Percentiles rank a stretch among this genome's conserved stretches.
phyloP scores from a whole-genome alignment of 2,888 invertebrate genomes.

The Hydriomena furcata region DNA sequence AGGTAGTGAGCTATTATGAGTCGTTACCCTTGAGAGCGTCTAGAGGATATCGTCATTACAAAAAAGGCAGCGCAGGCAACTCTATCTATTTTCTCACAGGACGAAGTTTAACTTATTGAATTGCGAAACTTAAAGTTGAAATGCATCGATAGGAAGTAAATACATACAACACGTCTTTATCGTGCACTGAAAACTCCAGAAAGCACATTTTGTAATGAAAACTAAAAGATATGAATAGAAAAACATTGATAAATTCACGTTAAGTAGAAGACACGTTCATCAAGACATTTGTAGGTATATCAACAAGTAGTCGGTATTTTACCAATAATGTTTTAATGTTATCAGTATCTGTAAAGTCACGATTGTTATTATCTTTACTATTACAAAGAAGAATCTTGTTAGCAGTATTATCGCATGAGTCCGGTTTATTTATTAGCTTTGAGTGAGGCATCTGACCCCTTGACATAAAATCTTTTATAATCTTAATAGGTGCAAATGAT shows the following conservation, averaged over 20 bases:
- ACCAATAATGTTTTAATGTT: conserved; percentile 32
- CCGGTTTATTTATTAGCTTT: conserved; percentile 18
- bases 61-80: conserved; percentile 21
- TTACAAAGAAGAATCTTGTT: conserved; percentile 30
- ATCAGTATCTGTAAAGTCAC: conserved; percentile 37
- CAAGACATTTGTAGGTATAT: conserved; percentile 15
- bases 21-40: conserved; percentile 77
- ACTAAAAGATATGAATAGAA: conserved; percentile 14
- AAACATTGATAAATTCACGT: conserved; percentile 9
- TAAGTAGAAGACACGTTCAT: conserved; percentile 21
- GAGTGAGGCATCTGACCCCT: conserved; percentile 17
- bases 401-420: conserved; percentile 19
- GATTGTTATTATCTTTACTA: conserved; percentile 36
- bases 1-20: conserved; percentile 75
- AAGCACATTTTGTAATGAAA: conserved; percentile 28
- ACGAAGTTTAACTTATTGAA: conserved; percentile 6
- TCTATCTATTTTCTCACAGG: conserved; percentile 24
- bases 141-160: conserved; percentile 17
- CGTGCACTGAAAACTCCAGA: conserved; percentile 21
- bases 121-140: conserved; percentile 16
- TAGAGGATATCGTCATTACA: conserved; percentile 60
- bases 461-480: conserved; percentile 19
- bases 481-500: conserved; percentile 13
- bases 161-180: conserved; percentile 29
- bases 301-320: conserved; percentile 25